phyloP scores from a whole-genome alignment of 1,140 invertebrate genomes.

The Gryllus bimaculatus region DNA sequence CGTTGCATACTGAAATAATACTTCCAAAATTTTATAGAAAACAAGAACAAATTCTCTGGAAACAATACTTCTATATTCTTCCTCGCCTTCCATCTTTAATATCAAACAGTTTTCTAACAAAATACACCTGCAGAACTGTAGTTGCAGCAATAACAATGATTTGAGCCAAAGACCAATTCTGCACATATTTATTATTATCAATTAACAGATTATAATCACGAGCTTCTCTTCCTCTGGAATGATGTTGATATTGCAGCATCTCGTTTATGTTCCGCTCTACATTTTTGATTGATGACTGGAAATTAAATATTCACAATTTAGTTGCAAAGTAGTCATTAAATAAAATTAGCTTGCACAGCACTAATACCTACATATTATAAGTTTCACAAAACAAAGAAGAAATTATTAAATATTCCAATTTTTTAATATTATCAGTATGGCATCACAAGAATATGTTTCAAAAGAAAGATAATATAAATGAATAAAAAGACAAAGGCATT shows the following conservation, averaged over 20 bases:
- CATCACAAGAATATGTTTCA: no score
- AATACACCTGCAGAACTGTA: constrained; percentile 72
- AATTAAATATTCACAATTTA: not conserved
- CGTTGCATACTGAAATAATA: no score
- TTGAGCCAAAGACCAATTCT: constrained; percentile 77
- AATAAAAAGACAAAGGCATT: no score
- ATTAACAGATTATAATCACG: constrained; percentile 70
- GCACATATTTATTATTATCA: constrained; percentile 77
- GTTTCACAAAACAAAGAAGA: not conserved
- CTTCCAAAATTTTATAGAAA: no score
- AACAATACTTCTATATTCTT: not conserved
- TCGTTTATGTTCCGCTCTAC: constrained; percentile 79
- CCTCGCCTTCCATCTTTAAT: constrained; percentile 44
- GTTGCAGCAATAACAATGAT: constrained; percentile 71
- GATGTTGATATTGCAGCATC: constrained; percentile 73
- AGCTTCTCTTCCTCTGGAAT: constrained; percentile 63
- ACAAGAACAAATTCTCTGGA: no score
- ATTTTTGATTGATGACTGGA: constrained; percentile 55
- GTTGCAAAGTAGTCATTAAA: no score
- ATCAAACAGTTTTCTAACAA: constrained; percentile 80
- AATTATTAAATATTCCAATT: not conserved
- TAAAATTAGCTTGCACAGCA: no score
- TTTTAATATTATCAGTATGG: no score
- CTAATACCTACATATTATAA: no score
- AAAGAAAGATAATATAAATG: no score